These are phyloP conservation scores for Pangasius macronema DNA, from an alignment of 2,797 vertebrate species.

Conservation along the genomic window DNA sequence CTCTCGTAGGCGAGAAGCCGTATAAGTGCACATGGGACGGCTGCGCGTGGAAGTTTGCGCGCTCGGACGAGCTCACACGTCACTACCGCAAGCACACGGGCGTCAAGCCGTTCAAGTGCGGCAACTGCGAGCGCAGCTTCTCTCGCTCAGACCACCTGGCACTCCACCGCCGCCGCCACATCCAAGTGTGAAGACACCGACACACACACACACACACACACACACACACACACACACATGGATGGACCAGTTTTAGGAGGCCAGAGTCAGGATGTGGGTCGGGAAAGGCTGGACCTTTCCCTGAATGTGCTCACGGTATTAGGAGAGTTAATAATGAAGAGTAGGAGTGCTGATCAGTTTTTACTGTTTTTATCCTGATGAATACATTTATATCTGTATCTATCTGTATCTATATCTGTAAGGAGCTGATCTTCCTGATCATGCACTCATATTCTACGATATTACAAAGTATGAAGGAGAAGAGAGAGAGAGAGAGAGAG, in stretches of 20 bases:
- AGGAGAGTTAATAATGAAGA: constrained; percentile 8
- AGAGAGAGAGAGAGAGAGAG: background rate
- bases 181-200: constrained; percentile 78
- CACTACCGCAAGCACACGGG: constrained; percentile 90
- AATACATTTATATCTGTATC: constrained; percentile 31
- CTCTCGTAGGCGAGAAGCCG: constrained; percentile 81
- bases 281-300: constrained; percentile 73
- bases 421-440: constrained; percentile 16
- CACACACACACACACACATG: background rate
- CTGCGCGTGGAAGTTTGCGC: constrained; percentile 89
- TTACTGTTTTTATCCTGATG: constrained; percentile 33
- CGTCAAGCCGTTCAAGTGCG: constrained; percentile 89
- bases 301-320: constrained; percentile 62
- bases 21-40: constrained; percentile 91
- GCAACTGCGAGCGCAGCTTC: constrained; percentile 88
- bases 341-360: constrained; percentile 29
- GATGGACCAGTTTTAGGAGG: constrained; percentile 44
- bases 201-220: background rate
- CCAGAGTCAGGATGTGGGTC: constrained; percentile 79
- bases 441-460: constrained; percentile 12
- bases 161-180: constrained; percentile 84
- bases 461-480: background rate
- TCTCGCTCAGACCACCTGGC: constrained; percentile 88
- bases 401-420: constrained; percentile 5
- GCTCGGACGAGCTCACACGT: constrained; percentile 87